phyloP scores from a whole-genome alignment of 2,113 vertebrate species.

The Daubentonia madagascariensis region DNA sequence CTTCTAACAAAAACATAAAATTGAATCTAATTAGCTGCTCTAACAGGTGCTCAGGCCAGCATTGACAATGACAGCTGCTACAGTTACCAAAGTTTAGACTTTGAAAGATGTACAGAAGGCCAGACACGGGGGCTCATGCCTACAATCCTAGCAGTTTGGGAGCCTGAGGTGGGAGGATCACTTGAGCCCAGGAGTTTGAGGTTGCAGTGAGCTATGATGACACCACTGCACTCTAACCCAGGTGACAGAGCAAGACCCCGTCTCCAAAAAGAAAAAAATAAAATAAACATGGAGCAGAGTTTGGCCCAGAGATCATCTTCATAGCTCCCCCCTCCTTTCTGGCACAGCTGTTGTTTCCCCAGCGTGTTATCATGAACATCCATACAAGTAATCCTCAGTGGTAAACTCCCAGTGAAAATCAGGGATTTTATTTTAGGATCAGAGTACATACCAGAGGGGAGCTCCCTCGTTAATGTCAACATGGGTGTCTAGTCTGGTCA shows the following conservation, averaged over 20 bases:
- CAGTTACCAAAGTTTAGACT: not conserved
- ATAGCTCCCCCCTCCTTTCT: not conserved
- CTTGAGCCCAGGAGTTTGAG: too few species aligned
- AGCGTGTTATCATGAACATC: not conserved
- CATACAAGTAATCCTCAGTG: not conserved
- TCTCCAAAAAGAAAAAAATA: too few species aligned
- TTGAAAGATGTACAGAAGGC: not conserved
- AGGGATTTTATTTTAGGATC: not conserved
- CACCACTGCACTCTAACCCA: too few species aligned
- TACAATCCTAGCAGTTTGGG: too few species aligned
- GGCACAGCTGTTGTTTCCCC: not conserved
- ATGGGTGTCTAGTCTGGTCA: rapidly evolving
- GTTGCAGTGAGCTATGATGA: too few species aligned
- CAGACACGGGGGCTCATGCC: too few species aligned
- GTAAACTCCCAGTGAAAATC: not conserved
- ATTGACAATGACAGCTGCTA: not conserved
- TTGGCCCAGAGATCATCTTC: not conserved
- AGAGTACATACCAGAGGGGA: rapidly evolving
- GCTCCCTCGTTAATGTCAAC: too few species aligned
- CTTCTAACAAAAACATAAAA: not conserved
- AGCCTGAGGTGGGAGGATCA: too few species aligned
- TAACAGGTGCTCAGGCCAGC: not conserved
- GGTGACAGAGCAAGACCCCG: too few species aligned
- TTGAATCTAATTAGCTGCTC: not conserved
- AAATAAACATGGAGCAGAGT: not conserved